These are phyloP conservation scores for Trissolcus brochymenae DNA, from an alignment of 2,888 invertebrate genomes.

Conservation along the genomic window DNA sequence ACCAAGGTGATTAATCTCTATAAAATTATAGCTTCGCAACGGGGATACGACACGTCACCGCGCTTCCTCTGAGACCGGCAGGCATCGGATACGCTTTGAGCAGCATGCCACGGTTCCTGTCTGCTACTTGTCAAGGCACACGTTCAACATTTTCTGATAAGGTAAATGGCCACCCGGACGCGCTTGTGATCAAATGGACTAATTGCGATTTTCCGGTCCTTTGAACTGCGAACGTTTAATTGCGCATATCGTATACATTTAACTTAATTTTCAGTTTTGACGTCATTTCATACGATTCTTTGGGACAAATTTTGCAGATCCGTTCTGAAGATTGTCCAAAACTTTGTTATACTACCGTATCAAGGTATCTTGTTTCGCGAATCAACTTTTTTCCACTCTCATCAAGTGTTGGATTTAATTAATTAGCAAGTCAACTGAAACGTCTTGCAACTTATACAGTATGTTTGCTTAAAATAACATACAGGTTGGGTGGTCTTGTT, in stretches of 20 bases:
- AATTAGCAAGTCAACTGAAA: neutral
- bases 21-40: slow-evolving; percentile 40
- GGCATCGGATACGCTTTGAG: slow-evolving; percentile 50
- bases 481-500: slow-evolving; percentile 18
- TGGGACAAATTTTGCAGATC: neutral
- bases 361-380: neutral
- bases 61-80: slow-evolving; percentile 37
- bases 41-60: slow-evolving; percentile 27
- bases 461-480: slow-evolving; percentile 6
- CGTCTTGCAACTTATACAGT: neutral
- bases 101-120: slow-evolving; percentile 43
- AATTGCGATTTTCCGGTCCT: slow-evolving; percentile 53
- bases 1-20: slow-evolving; percentile 35
- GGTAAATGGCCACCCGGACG: slow-evolving; percentile 38
- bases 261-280: slow-evolving; percentile 29
- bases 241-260: slow-evolving; percentile 45
- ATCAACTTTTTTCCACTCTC: neutral
- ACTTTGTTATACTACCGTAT: neutral
- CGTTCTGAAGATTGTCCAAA: neutral
- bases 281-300: neutral
- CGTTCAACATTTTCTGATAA: slow-evolving; percentile 43
- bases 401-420: neutral
- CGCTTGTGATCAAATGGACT: slow-evolving; percentile 38
- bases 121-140: slow-evolving; percentile 46
- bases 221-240: slow-evolving; percentile 46